Evolutionary conservation across 2,797 vertebrate species (phyloP), one percentile per base, ranked within the genome.

Genomic region (Enteromius unitaeniatus): DNA sequence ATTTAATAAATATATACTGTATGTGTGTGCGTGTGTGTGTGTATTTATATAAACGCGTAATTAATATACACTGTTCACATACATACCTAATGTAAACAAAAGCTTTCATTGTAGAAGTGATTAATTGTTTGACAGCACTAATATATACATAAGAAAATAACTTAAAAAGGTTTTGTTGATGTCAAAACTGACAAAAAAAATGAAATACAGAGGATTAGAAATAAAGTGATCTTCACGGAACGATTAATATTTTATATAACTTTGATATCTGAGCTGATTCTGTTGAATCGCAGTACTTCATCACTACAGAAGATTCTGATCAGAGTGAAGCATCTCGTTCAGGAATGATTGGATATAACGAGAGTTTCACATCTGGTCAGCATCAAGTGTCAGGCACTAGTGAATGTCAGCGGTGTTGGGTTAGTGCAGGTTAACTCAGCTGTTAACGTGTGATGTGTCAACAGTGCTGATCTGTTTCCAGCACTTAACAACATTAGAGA

Each of bases 381-480:
- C 17, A 14, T 67, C 21, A 23, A 14, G 23, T 14, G 55, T 17
- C 37, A 62, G 8, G 14, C 34, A 2, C n/a, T 13, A 3, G 58
- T 26, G 14, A 31, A 28, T 31, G 40, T 78, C 78, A 53, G 47
- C 10, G 14, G 21, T 34, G 21, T 23, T 53, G 8, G 8, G 65
- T 70, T 21, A 80, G 49, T n/a, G 3, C 34, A 28, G 78, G 78
- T 69, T 79, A 79, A 42, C 65, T 14, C 8, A 0, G 8, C 7
- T 53, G 47, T 53, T 34, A 69, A 28, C 0, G 40, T 45, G 67
- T 69, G 40, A 34, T 13, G 62, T 68, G 47, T 68, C 19, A 64
- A 78, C 76, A 78, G 23, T 3, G 1, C 19, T 37, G 62, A 51
- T 79, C 31, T 51, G 77, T 42, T 78, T 55, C 15, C 78, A 58